Conservation (phyloP, 1,140 invertebrate genomes). For the Pissodes strobi region DNA sequence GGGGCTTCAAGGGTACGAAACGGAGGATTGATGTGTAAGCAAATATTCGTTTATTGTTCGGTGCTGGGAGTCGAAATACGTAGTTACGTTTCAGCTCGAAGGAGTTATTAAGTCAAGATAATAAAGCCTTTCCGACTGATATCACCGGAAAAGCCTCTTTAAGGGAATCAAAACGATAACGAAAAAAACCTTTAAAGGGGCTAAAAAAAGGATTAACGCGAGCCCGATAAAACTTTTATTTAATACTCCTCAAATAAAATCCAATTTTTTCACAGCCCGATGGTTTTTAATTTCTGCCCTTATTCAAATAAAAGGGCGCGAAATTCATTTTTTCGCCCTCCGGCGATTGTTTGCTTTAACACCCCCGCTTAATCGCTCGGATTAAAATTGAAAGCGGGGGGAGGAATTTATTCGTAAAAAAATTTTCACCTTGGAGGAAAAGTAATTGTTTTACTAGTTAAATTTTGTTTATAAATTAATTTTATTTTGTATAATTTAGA, state of each 20-base stretch:
- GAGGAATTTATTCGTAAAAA: too few relatives aligned
- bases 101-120: too few relatives aligned
- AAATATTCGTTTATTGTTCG: conserved; percentile 17
- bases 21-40: conserved; percentile 22
- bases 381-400: conserved; percentile 15
- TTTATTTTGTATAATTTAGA: too few relatives aligned
- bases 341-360: conserved; percentile 30
- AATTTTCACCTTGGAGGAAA: too few relatives aligned
- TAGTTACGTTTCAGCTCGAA: too few relatives aligned
- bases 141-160: too few relatives aligned
- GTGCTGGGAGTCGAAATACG: not conserved
- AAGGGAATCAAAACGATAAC: too few relatives aligned
- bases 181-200: too few relatives aligned
- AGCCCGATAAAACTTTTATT: conserved; percentile 24
- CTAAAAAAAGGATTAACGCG: conserved; percentile 7
- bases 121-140: too few relatives aligned
- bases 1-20: conserved; percentile 35
- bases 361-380: conserved; percentile 22
- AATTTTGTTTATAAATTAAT: too few relatives aligned
- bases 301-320: conserved; percentile 35
- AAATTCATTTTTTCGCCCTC: conserved; percentile 29
- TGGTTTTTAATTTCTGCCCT: conserved; percentile 35
- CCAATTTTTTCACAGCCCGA: conserved; percentile 26
- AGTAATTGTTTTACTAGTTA: too few relatives aligned
- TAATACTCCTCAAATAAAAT: conserved; percentile 27